These are phyloP conservation scores for Limonius californicus DNA, from an alignment of 1,140 invertebrate species.

Conservation along the genomic window DNA sequence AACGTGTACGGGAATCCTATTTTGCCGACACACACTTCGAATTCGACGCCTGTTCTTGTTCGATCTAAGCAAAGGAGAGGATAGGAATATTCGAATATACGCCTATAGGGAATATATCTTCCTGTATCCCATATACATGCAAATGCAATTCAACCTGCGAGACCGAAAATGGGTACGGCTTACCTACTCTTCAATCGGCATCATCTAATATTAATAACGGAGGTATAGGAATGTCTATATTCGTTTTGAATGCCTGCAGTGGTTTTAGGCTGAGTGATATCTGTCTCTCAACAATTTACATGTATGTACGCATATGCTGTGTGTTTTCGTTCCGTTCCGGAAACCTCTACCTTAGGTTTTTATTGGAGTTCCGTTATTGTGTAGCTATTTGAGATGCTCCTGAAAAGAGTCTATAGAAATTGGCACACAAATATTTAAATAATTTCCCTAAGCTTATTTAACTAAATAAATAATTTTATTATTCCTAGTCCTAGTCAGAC, in stretches of 20 bases:
- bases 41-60: slow-evolving; percentile 5
- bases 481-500: no score
- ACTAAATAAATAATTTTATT: no score
- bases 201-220: slow-evolving; percentile 15
- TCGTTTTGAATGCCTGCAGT: slow-evolving; percentile 13
- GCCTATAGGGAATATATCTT: slow-evolving; percentile 13
- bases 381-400: no score
- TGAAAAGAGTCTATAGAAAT: no score
- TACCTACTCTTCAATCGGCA: slow-evolving; percentile 14
- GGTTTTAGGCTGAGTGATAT: slow-evolving; percentile 8
- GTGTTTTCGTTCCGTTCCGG: background rate
- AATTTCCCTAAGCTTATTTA: no score
- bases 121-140: slow-evolving; percentile 13
- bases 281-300: background rate
- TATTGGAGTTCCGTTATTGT: no score
- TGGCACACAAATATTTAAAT: no score
- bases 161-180: slow-evolving; percentile 13
- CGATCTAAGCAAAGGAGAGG: background rate
- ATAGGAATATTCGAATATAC: slow-evolving; percentile 12
- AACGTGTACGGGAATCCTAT: background rate
- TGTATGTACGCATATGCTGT: no score
- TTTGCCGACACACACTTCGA: background rate
- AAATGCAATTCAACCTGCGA: slow-evolving; percentile 13
- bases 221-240: slow-evolving; percentile 9
- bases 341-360: no score